These are phyloP conservation scores for Aphidius gifuensis DNA, from an alignment of 1,140 invertebrate genomes.

Conservation along the genomic window DNA sequence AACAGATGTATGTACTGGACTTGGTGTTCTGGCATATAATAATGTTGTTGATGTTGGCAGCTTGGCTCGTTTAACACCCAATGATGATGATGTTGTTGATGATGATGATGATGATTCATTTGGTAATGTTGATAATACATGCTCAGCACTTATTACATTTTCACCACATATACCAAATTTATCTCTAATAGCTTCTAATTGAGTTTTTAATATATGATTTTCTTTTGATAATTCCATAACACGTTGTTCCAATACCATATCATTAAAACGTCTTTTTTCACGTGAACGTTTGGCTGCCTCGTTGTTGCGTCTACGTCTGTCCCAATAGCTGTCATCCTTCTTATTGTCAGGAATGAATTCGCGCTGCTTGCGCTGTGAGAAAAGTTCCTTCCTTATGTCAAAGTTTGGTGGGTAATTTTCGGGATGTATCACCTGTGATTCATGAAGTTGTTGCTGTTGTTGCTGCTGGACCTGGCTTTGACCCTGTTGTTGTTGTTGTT, in stretches of 20 bases:
- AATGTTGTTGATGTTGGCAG: constrained; percentile 52
- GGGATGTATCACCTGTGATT: constrained; percentile 36
- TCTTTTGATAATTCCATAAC: constrained; percentile 93
- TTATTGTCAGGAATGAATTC: constrained; percentile 96
- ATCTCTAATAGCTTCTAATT: constrained; percentile 88
- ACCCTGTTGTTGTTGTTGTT: constrained; percentile 34
- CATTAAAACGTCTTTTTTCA: constrained; percentile 93
- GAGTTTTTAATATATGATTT: constrained; percentile 88
- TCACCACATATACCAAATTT: constrained; percentile 90
- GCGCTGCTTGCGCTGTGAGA: constrained; percentile 86
- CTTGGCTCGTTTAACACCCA: constrained; percentile 79
- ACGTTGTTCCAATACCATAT: constrained; percentile 92
- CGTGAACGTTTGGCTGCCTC: constrained; percentile 92
- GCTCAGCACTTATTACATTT: constrained; percentile 79
- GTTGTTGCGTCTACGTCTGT: constrained; percentile 89
- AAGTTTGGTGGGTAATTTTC: constrained; percentile 46
- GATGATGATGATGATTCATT: constrained; percentile 77
- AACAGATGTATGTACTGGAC: constrained; percentile 66
- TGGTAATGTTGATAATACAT: constrained; percentile 79
- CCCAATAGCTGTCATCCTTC: constrained; percentile 98
- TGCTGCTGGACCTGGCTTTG: constrained; percentile 36
- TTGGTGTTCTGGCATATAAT: constrained; percentile 60
- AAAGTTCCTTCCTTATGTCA: constrained; percentile 72
- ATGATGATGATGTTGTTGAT: constrained; percentile 76
- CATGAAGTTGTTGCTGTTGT: constrained; percentile 35